These are phyloP conservation scores for Polietes domitor DNA, from an alignment of 2,888 invertebrate genomes.

Conservation along the genomic window DNA sequence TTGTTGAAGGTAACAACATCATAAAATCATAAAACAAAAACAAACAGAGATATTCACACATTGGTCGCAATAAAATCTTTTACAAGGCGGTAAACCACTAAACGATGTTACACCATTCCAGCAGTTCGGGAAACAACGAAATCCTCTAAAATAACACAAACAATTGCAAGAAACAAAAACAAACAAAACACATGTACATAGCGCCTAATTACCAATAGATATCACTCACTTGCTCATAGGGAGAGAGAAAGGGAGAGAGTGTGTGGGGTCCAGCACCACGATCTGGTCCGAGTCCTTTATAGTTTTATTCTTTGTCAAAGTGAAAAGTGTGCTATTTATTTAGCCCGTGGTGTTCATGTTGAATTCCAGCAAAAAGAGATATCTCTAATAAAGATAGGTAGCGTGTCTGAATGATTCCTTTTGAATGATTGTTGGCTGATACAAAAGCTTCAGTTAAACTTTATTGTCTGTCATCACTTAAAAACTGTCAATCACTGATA, in stretches of 20 bases:
- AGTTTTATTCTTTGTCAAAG: not conserved
- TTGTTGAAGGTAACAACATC: not conserved
- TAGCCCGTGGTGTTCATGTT: not conserved
- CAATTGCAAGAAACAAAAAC: not conserved
- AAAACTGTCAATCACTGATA: constrained; percentile 60
- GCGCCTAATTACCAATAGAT: constrained; percentile 41
- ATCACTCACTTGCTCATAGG: no score
- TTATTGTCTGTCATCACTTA: constrained; percentile 46
- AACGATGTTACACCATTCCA: constrained; percentile 16
- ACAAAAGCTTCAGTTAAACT: not conserved
- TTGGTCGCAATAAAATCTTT: constrained; percentile 23
- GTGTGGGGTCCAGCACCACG: not conserved
- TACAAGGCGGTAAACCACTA: constrained; percentile 54
- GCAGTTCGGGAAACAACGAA: not conserved
- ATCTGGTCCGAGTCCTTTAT: no score
- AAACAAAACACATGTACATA: constrained; percentile 13
- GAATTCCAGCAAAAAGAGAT: not conserved
- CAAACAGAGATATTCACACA: constrained; percentile 41
- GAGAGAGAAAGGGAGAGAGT: not conserved
- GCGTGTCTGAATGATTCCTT: not conserved
- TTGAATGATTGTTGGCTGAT: not conserved
- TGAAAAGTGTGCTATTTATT: constrained; percentile 19
- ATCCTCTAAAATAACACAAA: constrained; percentile 35
- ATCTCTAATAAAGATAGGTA: not conserved
- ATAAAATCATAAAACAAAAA: not conserved